Percentiles rank a stretch among this genome's conserved stretches.
Evolutionary conservation across 2,888 invertebrate species (phyloP).

Genomic region (Lycia hirtaria): DNA sequence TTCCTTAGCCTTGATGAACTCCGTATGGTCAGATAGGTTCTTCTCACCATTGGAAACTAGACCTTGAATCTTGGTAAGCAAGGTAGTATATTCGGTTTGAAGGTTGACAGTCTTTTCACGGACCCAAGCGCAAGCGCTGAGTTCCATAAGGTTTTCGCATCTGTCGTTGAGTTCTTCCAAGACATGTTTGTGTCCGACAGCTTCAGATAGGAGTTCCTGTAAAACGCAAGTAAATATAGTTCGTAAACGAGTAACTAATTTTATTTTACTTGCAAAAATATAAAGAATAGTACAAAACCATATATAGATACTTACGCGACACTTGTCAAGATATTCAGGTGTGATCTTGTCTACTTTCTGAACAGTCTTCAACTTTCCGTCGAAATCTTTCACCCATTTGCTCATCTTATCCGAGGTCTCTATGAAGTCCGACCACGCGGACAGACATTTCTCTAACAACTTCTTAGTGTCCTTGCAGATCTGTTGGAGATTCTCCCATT

Average conservation of each 20-base stretch:
- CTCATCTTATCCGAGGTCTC: slow-evolving; percentile 90
- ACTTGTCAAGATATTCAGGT: slow-evolving; percentile 91
- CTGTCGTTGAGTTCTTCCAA: slow-evolving; percentile 94
- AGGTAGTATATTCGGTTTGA: slow-evolving; percentile 92
- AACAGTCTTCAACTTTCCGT: slow-evolving; percentile 87
- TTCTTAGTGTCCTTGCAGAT: slow-evolving; percentile 92
- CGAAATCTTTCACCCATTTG: slow-evolving; percentile 90
- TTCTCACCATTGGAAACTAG: slow-evolving; percentile 95
- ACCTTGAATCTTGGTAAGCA: slow-evolving; percentile 92
- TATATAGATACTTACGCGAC: slow-evolving; percentile 84
- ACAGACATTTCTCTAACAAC: slow-evolving; percentile 89
- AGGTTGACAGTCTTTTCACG: slow-evolving; percentile 94
- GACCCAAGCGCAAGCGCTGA: slow-evolving; percentile 93
- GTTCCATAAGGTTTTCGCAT: slow-evolving; percentile 94
- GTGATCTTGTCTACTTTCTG: slow-evolving; percentile 90
- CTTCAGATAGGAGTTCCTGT: slow-evolving; percentile 90
- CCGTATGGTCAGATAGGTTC: slow-evolving; percentile 95
- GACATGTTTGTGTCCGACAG: slow-evolving; percentile 90
- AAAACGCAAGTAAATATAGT: slow-evolving; percentile 34
- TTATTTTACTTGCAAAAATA: background rate
- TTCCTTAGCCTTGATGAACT: slow-evolving; percentile 94
- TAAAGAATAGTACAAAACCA: background rate
- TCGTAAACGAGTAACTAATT: background rate
- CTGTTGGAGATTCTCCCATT: slow-evolving; percentile 93
- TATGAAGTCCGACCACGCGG: slow-evolving; percentile 93